A percentile compares a stretch with the other conserved stretches of the same genome.
phyloP scores from a whole-genome alignment of 2,888 invertebrate species.

The Saturnia japonica region DNA sequence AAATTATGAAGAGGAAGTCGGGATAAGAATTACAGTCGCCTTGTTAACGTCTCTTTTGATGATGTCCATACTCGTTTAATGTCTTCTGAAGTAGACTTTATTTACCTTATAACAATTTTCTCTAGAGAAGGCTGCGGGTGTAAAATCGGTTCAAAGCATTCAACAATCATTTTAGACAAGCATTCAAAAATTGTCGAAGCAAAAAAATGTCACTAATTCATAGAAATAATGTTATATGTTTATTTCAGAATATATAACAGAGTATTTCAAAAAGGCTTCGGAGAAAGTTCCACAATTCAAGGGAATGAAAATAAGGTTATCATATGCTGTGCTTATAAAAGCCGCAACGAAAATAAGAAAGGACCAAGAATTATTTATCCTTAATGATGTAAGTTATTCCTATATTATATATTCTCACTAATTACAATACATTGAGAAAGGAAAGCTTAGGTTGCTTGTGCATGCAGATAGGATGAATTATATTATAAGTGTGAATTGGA shows the following conservation, averaged over 20 bases:
- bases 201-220: constrained; percentile 60
- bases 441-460: no score
- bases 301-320: constrained; percentile 62
- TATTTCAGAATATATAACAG: constrained; percentile 83
- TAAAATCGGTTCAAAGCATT: no score
- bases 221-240: constrained; percentile 39
- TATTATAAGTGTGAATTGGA: no score
- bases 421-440: no score
- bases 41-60: neutral
- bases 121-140: neutral
- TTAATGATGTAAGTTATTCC: constrained; percentile 29
- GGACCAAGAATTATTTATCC: constrained; percentile 30
- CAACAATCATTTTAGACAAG: no score
- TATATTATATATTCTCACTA: no score
- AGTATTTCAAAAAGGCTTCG: constrained; percentile 79
- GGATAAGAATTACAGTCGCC: neutral
- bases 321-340: constrained; percentile 22
- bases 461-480: no score
- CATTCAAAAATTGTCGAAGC: no score
- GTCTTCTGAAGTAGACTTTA: no score
- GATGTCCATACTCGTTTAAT: neutral
- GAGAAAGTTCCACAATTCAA: constrained; percentile 83
- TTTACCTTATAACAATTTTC: neutral
- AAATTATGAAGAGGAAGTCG: no score
- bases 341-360: constrained; percentile 24